Evolutionary conservation across 2,113 vertebrate genomes (phyloP).

Genomic region (Gobius niger): DNA sequence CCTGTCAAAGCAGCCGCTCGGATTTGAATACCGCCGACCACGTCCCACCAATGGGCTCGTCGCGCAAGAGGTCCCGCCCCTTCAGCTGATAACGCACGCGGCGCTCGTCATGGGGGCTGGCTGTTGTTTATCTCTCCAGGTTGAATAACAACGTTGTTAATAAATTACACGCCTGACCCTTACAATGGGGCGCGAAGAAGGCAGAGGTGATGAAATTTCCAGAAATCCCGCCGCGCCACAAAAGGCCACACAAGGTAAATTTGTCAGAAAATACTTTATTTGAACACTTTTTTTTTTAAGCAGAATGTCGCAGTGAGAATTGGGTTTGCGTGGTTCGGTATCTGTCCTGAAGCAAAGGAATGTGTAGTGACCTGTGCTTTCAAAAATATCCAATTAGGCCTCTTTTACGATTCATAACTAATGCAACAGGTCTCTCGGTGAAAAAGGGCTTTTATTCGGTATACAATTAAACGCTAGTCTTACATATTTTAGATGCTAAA

Average conservation of each 20-base stretch:
- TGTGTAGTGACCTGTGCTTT: not conserved
- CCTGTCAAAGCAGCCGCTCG: slow-evolving; percentile 26
- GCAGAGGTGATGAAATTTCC: slow-evolving; percentile 47
- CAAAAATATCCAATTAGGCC: not conserved
- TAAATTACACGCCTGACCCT: slow-evolving; percentile 34
- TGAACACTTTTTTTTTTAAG: not conserved
- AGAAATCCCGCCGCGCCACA: slow-evolving; percentile 41
- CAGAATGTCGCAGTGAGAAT: not conserved
- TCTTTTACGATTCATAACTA: not conserved
- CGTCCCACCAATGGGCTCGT: slow-evolving; percentile 24
- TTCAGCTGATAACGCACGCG: slow-evolving; percentile 10
- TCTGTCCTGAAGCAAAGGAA: not conserved
- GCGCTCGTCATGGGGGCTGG: not conserved
- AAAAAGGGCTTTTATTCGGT: too few species aligned
- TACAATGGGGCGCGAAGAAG: slow-evolving; percentile 34
- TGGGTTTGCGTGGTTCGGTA: not conserved
- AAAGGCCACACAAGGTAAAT: slow-evolving; percentile 25
- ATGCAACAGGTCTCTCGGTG: not conserved
- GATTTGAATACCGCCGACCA: slow-evolving; percentile 15
- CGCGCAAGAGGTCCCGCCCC: slow-evolving; percentile 12
- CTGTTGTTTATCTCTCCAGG: slow-evolving; percentile 32
- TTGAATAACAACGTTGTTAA: slow-evolving; percentile 37
- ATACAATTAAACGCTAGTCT: too few species aligned
- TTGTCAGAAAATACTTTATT: slow-evolving; percentile 20
- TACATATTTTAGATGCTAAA: not conserved